Percentiles rank a stretch among this genome's conserved stretches.
phyloP scores from a whole-genome alignment of 2,888 invertebrate species.

The Ophion ellenae region DNA sequence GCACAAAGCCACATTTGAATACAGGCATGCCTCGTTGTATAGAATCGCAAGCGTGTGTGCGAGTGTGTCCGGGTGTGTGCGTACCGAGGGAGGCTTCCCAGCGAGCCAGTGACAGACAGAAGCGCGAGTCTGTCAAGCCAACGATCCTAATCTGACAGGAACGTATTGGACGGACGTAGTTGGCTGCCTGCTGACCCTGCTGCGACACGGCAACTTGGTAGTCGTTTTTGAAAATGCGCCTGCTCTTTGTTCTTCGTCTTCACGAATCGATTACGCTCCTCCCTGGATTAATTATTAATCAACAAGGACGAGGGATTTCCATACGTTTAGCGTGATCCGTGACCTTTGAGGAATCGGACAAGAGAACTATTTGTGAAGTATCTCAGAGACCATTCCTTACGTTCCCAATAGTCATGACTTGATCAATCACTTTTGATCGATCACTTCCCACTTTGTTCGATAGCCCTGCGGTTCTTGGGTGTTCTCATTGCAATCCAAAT shows the following conservation, averaged over 20 bases:
- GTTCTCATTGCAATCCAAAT: neutral
- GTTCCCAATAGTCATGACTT: neutral
- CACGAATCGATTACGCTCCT: conserved; percentile 19
- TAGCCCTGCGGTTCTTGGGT: too few relatives aligned
- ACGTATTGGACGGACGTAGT: conserved; percentile 78
- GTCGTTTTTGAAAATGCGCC: conserved; percentile 11
- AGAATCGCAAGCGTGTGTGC: neutral
- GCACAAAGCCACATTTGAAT: conserved; percentile 31
- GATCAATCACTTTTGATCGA: neutral
- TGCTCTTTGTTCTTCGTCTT: conserved; percentile 33
- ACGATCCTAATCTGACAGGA: conserved; percentile 83
- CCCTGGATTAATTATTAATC: conserved; percentile 76
- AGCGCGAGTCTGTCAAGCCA: conserved; percentile 83
- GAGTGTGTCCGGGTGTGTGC: neutral
- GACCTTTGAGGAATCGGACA: neutral
- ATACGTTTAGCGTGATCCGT: conserved; percentile 71
- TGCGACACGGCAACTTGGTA: conserved; percentile 35
- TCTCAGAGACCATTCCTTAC: neutral
- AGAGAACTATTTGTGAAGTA: neutral
- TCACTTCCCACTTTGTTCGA: neutral
- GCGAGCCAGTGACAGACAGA: conserved; percentile 80
- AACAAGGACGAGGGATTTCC: conserved; percentile 75
- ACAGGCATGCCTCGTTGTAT: conserved; percentile 34
- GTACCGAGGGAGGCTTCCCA: conserved; percentile 51
- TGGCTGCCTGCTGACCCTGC: conserved; percentile 19